phyloP scores from a whole-genome alignment of 2,888 invertebrate species.

The Criorhina ranunculi region DNA sequence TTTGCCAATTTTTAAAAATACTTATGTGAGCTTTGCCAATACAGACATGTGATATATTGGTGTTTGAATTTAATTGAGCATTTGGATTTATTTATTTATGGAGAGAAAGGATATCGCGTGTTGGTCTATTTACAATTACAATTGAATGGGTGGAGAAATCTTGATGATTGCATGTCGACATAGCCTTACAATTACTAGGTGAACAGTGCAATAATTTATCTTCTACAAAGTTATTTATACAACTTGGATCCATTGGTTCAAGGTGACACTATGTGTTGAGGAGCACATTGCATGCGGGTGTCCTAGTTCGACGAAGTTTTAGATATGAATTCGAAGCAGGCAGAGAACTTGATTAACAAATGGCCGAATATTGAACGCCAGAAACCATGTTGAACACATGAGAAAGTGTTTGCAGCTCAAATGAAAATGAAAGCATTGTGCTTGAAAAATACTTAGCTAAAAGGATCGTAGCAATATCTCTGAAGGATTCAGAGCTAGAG shows the following conservation, averaged over 20 bases:
- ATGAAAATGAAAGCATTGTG: too few species aligned
- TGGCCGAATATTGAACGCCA: too few species aligned
- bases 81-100: slow-evolving; percentile 2
- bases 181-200: background rate
- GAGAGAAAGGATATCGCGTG: slow-evolving; percentile 2
- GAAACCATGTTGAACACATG: too few species aligned
- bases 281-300: too few species aligned
- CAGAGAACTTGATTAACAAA: too few species aligned
- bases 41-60: background rate
- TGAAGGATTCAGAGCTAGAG: too few species aligned
- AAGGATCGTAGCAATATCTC: too few species aligned
- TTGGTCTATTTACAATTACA: background rate
- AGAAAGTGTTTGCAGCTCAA: too few species aligned
- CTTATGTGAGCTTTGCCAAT: background rate
- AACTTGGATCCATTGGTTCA: background rate
- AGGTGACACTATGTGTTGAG: too few species aligned
- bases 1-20: background rate
- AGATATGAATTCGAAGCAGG: too few species aligned
- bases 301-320: too few species aligned
- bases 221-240: background rate
- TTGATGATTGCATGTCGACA: background rate
- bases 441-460: too few species aligned
- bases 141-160: background rate
- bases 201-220: background rate
- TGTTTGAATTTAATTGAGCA: background rate